A percentile compares a stretch with the other conserved stretches of the same genome.
phyloP scores from a whole-genome alignment of 2,888 invertebrate genomes.

The Torymus texanus region DNA sequence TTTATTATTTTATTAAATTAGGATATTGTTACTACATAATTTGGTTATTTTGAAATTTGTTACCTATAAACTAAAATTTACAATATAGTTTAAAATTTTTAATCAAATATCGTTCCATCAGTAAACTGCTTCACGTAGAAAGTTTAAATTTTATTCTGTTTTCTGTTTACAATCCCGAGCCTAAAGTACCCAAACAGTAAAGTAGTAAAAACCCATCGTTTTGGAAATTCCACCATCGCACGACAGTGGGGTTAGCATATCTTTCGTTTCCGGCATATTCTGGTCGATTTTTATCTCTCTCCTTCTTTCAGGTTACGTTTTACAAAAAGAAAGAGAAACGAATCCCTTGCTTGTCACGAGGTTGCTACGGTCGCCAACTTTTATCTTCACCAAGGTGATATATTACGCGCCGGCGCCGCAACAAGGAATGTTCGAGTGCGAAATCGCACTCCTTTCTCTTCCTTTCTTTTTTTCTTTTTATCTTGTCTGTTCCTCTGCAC shows the following conservation, averaged over 20 bases:
- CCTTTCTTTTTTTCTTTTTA: background rate
- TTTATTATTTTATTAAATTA: no score
- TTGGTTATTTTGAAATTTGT: no score
- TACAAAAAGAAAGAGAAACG: conserved; percentile 12
- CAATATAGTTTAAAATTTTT: no score
- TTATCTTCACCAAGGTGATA: conserved; percentile 35
- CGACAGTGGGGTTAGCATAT: background rate
- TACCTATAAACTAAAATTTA: no score
- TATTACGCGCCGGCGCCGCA: conserved; percentile 13
- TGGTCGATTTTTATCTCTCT: background rate
- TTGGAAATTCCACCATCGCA: conserved; percentile 5
- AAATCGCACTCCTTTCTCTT: conserved; percentile 11
- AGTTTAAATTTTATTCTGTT: no score
- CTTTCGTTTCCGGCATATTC: background rate
- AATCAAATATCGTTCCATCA: no score
- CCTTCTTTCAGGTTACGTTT: background rate
- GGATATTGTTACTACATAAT: no score
- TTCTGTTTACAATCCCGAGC: no score
- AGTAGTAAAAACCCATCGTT: background rate
- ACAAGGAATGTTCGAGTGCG: conserved; percentile 20
- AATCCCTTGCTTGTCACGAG: conserved; percentile 22
- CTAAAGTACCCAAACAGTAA: no score
- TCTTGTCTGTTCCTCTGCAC: no score
- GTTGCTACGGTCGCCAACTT: conserved; percentile 30
- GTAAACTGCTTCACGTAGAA: no score